Evolutionary conservation across 92 coral and sea anemone species (phyloP).

Genomic region (Micromussa lordhowensis): DNA sequence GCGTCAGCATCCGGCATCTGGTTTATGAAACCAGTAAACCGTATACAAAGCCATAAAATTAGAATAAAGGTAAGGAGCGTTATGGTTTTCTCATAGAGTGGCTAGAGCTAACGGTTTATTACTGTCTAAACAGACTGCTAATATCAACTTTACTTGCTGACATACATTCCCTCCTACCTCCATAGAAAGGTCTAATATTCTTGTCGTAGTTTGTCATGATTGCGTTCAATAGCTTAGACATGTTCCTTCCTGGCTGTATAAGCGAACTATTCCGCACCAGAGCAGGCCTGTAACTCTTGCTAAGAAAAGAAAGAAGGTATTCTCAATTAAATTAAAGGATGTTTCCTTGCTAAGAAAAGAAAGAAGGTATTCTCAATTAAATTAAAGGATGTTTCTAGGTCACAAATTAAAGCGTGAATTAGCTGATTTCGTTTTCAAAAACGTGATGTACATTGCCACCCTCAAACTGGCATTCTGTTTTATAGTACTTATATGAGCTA

Average conservation of each 20-base stretch:
- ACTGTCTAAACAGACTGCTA: no score
- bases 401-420: background rate
- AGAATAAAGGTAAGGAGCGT: no score
- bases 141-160: no score
- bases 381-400: background rate
- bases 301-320: background rate
- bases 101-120: no score
- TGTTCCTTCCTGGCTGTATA: conserved; percentile 73
- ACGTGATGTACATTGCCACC: background rate
- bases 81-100: no score
- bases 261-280: conserved; percentile 15
- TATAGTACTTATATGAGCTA: background rate
- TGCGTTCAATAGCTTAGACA: conserved; percentile 67
- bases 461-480: background rate
- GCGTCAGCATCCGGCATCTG: no score
- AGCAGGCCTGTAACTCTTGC: background rate
- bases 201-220: conserved; percentile 82
- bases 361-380: background rate
- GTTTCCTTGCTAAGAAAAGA: background rate
- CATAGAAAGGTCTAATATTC: conserved; percentile 86
- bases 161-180: conserved; percentile 60
- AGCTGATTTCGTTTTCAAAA: background rate
- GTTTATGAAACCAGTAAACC: no score
- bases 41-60: no score
- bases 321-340: no score